Conservation (phyloP, 2,888 invertebrate genomes). For the Perizoma affinitatum region DNA sequence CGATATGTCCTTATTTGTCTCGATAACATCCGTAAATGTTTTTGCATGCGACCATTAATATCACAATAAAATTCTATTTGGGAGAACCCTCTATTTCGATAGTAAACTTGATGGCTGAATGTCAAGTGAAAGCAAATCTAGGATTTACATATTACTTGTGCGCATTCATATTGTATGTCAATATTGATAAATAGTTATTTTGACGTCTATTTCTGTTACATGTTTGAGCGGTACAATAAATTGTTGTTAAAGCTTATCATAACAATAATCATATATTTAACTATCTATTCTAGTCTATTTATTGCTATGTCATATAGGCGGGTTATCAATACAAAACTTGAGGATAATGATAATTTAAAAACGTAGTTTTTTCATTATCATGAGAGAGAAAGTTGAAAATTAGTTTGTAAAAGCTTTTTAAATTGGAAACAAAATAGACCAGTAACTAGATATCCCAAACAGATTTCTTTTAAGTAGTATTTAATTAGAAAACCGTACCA, state of each 20-base stretch:
- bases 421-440: conserved; percentile 61
- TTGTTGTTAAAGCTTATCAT: conserved; percentile 39
- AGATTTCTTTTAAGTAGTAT: conserved; percentile 27
- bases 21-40: conserved; percentile 40
- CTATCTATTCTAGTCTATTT: conserved; percentile 81
- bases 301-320: conserved; percentile 84
- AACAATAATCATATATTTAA: conserved; percentile 60
- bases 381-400: conserved; percentile 32
- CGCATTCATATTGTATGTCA: conserved; percentile 50
- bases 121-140: conserved; percentile 39
- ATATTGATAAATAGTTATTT: conserved; percentile 4
- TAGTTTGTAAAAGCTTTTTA: conserved; percentile 44
- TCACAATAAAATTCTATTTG: conserved; percentile 34
- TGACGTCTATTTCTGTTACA: conserved; percentile 27
- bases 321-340: conserved; percentile 74
- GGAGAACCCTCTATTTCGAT: conserved; percentile 29
- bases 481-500: conserved; percentile 49
- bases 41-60: conserved; percentile 37
- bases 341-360: conserved; percentile 44
- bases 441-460: conserved; percentile 55
- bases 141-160: conserved; percentile 52
- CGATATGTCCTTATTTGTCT: conserved; percentile 70
- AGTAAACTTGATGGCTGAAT: conserved; percentile 29
- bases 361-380: conserved; percentile 36
- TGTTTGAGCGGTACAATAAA: conserved; percentile 37